phyloP scores from a whole-genome alignment of 1,140 invertebrate species.

The Eumeta japonica region DNA sequence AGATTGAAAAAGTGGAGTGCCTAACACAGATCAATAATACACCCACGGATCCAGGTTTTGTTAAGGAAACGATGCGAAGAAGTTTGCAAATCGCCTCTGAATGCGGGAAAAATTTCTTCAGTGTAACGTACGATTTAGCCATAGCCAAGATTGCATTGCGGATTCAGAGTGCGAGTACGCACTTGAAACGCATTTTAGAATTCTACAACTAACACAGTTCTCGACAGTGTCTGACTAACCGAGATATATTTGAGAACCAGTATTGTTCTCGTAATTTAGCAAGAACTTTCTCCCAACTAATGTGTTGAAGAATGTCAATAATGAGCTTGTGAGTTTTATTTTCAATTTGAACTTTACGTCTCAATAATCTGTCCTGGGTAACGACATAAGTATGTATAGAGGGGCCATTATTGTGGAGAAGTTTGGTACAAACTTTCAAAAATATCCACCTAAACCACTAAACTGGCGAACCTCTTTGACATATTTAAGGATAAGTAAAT shows the following conservation, averaged over 20 bases:
- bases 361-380: slow-evolving; percentile 14
- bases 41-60: too few relatives aligned
- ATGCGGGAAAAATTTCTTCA: too few relatives aligned
- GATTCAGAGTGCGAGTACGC: too few relatives aligned
- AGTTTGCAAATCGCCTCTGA: too few relatives aligned
- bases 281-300: slow-evolving; percentile 22
- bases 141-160: too few relatives aligned
- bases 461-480: slow-evolving; percentile 12
- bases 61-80: too few relatives aligned
- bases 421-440: slow-evolving; percentile 11
- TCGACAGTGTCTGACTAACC: slow-evolving; percentile 19
- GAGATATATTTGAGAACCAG: slow-evolving; percentile 25
- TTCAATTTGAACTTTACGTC: slow-evolving; percentile 14
- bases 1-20: too few relatives aligned
- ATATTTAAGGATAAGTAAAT: slow-evolving; percentile 7
- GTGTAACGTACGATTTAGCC: too few relatives aligned
- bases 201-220: slow-evolving; percentile 22
- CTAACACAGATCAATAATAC: too few relatives aligned
- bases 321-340: slow-evolving; percentile 13
- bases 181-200: slow-evolving; percentile 17
- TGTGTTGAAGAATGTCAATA: slow-evolving; percentile 19
- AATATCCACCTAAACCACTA: slow-evolving; percentile 11
- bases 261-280: slow-evolving; percentile 19
- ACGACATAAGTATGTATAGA: slow-evolving; percentile 10
- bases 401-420: slow-evolving; percentile 13